Conservation (phyloP, 2,113 vertebrate genomes). For the Eulemur macaco region DNA sequence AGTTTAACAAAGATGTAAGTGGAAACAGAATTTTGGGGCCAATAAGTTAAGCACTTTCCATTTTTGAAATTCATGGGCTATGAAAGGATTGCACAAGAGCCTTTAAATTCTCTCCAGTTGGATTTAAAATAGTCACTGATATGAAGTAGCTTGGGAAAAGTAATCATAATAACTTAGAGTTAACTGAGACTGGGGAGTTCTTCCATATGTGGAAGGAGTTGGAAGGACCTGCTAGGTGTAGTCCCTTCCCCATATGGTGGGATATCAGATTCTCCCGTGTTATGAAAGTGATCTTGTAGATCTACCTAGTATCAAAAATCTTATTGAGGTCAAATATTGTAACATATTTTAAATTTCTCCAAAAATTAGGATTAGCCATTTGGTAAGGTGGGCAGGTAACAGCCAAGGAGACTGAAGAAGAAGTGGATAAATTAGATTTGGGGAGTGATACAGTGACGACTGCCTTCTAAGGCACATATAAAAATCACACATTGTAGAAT, state of each 20-base stretch:
- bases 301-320: background rate
- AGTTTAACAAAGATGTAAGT: slow-evolving; percentile 44
- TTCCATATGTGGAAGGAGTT: background rate
- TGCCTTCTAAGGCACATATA: background rate
- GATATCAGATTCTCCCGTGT: background rate
- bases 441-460: background rate
- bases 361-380: background rate
- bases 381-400: background rate
- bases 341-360: slow-evolving; percentile 26
- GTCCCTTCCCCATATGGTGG: background rate
- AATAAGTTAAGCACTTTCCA: slow-evolving; percentile 18
- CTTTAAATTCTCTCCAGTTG: background rate
- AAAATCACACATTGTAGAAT: background rate
- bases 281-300: background rate
- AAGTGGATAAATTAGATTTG: background rate
- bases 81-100: slow-evolving; percentile 13
- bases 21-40: slow-evolving; percentile 36
- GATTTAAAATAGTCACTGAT: slow-evolving; percentile 32
- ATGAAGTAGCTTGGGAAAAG: background rate
- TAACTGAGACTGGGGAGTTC: background rate
- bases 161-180: background rate
- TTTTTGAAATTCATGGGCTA: slow-evolving; percentile 38
- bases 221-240: background rate
- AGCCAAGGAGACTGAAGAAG: background rate
- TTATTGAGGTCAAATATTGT: background rate